Evolutionary conservation across 1,140 invertebrate genomes (phyloP), one percentile per base, ranked within the genome.

Genomic region (Myzus persicae): DNA sequence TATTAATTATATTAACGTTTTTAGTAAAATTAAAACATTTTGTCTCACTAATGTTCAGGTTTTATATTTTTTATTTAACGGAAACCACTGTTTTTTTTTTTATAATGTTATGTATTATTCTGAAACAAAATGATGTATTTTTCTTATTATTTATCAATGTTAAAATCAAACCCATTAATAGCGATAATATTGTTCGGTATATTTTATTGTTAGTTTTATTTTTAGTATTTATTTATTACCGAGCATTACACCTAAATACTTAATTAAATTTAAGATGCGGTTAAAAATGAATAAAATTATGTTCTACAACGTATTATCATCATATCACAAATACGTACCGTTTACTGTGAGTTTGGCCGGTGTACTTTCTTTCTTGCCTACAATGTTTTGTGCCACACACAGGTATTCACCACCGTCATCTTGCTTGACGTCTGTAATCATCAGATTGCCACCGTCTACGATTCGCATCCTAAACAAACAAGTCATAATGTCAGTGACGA

Each of bases 311-410:
- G 31, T 31, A n/a, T n/a, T 6, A n/a, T n/a, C 14, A 76, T 67
- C 3, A 67, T 67, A 14, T 67, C 31, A 67, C 81, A 24, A 59
- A 22, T 93, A 95, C 96, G 96, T 96, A 98, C 97, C 97, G 94
- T 98, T 96, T 94, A 99, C 98, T 87, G 97, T 97, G n/a, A 99
- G 95, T 85, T 96, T 96, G 1, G 98, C 98, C 5, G 97, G 96
- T 31, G 95, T 95, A 8, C 97, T 97, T 94, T 98, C 97, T 94
- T 97, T 96, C 91, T 96, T 96, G n/a, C 98, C 98, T 8, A 97
- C 98, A 94, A 98, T 96, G 95, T 98, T 98, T 90, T 97, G 96
- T 14, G 98, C 98, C 26, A 98, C 95, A 95, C 98, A 99, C 94
- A 97, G 96, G 95, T 98, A 99, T 94, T 97, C 96, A 67, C 98